Evolutionary conservation across 2,113 vertebrate species (phyloP), one percentile per base, ranked within the genome.

Genomic region (Trichomycterus rosablanca): DNA sequence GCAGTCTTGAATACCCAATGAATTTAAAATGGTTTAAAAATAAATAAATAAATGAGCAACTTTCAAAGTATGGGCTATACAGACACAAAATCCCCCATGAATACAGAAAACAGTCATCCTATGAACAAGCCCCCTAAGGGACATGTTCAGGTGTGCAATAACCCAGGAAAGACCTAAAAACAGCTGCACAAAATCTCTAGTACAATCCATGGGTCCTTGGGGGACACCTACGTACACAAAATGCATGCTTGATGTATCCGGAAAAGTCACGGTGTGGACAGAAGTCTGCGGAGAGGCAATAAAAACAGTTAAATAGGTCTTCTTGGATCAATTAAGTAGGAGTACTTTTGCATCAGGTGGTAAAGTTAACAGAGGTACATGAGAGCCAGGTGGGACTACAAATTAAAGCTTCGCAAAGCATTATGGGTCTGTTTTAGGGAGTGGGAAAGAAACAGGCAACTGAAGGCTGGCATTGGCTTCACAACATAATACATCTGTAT

Each of bases 131-230:
- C 71, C 66, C 12, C 39, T 45, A 45, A n/a, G 68, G 59, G 67
- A 58, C 61, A 43, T 16, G 16, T 26, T 16, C 49, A 46, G 40
- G 45, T 50, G 39, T 23, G 23, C 51, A 37, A 44, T 63, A 35
- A 67, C 66, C 69, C 46, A 2, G 23, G 46, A 59, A 55, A 57
- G 44, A 43, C 59, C 44, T 67, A 67, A 67, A 66, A 63, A 67
- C 53, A 53, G 69, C 20, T 23, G 48, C 19, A 46, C 50, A 52
- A 67, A 58, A 67, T 46, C 48, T 58, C 30, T 15, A 67, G 52
- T 32, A 58, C 64, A 42, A 63, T 59, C 32, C 23, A 15, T 24
- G 42, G 48, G 48, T 67, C 64, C 53, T 63, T 49, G 4, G 11
- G 50, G 57, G 43, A 22, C 19, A 72, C 48, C 35, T 67, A 48